Conservation (phyloP, 2,113 vertebrate genomes). For the Pogona vitticeps region DNA sequence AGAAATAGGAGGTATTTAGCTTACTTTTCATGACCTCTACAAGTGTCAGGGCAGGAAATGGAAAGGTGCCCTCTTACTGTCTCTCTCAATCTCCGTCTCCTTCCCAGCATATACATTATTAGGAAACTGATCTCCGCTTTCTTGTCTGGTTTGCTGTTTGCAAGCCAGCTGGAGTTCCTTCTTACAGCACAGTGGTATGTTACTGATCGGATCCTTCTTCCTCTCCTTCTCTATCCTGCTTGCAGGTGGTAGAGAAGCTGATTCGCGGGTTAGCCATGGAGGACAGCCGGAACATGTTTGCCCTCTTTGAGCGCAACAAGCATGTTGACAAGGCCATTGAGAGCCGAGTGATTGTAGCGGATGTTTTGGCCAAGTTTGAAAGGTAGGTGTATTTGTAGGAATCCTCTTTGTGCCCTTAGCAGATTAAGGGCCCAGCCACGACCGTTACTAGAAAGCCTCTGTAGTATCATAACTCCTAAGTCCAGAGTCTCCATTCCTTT, state of each 20-base stretch:
- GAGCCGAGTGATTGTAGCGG: constrained; percentile 77
- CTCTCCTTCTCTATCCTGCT: neutral
- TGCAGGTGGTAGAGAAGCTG: constrained; percentile 77
- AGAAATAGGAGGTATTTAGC: neutral
- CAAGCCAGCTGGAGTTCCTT: neutral
- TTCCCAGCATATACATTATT: neutral
- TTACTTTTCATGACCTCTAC: neutral
- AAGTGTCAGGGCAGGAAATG: neutral
- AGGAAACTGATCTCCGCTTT: too few species aligned
- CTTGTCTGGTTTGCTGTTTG: neutral
- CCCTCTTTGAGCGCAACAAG: constrained; percentile 74
- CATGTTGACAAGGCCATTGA: constrained; percentile 73
- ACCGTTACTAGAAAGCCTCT: neutral
- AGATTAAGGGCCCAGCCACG: neutral
- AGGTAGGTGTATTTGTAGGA: constrained; percentile 60
- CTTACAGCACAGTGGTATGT: neutral
- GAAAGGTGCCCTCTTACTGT: neutral
- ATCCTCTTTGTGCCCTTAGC: neutral
- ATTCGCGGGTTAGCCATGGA: constrained; percentile 78
- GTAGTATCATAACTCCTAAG: neutral
- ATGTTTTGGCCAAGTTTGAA: constrained; percentile 78
- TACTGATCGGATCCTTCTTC: too few species aligned
- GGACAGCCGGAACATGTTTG: constrained; percentile 77
- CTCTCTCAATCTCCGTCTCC: neutral
- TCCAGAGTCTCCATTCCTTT: too few species aligned